Percentiles rank a stretch among this genome's conserved stretches.
These are phyloP conservation scores for Mormyrus proboscirostris DNA, from an alignment of 2,797 vertebrate genomes.

Conservation along the genomic window DNA sequence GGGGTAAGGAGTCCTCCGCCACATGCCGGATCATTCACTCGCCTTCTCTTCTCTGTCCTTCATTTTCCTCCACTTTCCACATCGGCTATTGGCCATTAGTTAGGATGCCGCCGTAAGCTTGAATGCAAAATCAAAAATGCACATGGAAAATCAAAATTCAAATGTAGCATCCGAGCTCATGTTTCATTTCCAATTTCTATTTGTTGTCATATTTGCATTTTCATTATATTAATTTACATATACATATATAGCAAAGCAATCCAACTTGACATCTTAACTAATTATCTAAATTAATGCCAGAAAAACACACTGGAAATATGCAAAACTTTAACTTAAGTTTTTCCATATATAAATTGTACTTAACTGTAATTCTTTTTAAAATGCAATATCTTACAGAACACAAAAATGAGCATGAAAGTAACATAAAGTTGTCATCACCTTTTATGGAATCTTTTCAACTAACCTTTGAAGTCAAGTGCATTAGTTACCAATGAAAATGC, in stretches of 20 bases:
- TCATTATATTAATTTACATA: neutral
- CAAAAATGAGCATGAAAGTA: neutral
- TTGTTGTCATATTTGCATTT: neutral
- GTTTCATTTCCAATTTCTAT: neutral
- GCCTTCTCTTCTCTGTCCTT: neutral
- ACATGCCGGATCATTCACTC: neutral
- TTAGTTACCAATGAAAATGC: neutral
- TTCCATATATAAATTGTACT: neutral
- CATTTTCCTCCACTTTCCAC: neutral
- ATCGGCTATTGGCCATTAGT: neutral
- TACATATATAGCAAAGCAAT: neutral
- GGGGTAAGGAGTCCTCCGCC: conserved; percentile 67
- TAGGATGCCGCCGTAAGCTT: neutral
- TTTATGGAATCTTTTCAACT: neutral
- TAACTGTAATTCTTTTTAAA: neutral
- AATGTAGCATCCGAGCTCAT: neutral
- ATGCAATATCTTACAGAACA: neutral
- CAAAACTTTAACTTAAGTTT: neutral
- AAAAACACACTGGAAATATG: neutral
- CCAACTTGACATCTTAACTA: neutral
- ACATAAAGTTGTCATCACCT: neutral
- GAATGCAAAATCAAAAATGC: neutral
- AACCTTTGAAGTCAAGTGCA: neutral
- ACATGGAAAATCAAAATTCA: neutral
- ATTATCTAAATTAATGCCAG: neutral